These are phyloP conservation scores for Drosophila melanocephala DNA, from an alignment of 2,888 invertebrate species.

Conservation along the genomic window DNA sequence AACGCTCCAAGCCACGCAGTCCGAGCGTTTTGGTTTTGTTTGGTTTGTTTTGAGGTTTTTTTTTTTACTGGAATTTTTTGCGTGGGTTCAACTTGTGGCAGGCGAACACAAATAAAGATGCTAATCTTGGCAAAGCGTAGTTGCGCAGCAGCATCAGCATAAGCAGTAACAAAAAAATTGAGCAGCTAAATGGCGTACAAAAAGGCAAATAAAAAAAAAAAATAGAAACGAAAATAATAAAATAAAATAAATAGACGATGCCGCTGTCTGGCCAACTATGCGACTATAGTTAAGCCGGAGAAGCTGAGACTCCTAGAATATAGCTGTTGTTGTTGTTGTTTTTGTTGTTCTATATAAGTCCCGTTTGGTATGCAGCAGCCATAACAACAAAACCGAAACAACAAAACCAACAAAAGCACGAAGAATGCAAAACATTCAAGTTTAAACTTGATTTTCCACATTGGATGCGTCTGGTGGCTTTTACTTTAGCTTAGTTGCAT, in stretches of 20 bases:
- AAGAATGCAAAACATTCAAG: constrained; percentile 65
- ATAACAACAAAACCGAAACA: constrained; percentile 9
- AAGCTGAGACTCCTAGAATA: constrained; percentile 60
- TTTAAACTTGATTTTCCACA: constrained; percentile 71
- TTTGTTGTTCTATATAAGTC: constrained; percentile 44
- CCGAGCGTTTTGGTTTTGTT: constrained; percentile 34
- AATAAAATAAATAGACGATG: constrained; percentile 51
- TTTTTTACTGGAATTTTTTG: constrained; percentile 14
- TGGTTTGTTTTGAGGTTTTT: constrained; percentile 32
- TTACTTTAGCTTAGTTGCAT: constrained; percentile 52
- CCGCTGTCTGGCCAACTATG: constrained; percentile 57
- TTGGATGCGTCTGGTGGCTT: constrained; percentile 41
- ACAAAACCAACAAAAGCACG: constrained; percentile 14
- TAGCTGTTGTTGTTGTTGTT: constrained; percentile 24
- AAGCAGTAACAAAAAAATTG: constrained; percentile 43
- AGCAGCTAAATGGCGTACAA: constrained; percentile 63
- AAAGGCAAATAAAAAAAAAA: constrained; percentile 40
- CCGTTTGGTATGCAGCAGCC: constrained; percentile 62
- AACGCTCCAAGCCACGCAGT: constrained; percentile 63
- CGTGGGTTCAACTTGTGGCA: constrained; percentile 65
- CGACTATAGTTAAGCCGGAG: constrained; percentile 34
- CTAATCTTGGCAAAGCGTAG: constrained; percentile 73
- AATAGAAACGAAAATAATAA: constrained; percentile 31
- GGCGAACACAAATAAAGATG: constrained; percentile 79
- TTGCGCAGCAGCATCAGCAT: constrained; percentile 47